Evolutionary conservation across 2,888 invertebrate genomes (phyloP), one percentile per base, ranked within the genome.

Genomic region (Protonemura montana): DNA sequence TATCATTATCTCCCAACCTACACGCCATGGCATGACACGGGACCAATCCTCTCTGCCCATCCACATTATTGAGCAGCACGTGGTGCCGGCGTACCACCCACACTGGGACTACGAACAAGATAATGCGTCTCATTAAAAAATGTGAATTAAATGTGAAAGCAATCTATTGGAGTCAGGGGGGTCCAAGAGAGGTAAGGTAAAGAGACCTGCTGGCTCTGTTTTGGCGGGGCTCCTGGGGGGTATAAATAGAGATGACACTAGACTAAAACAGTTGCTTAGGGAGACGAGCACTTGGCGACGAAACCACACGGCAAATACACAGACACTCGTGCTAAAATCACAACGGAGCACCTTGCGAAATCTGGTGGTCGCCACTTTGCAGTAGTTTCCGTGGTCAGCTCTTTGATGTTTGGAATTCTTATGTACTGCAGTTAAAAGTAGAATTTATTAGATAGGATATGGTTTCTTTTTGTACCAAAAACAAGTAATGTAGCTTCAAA

Each of bases 211-310:
- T 59, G 3, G 59, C 59, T 59, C 16, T 81, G 81, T 29, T 81
- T 81, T 81, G 81, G 81, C 81, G 81, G 81, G 28, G 28, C 21
- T 81, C 81, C 59, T 81, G 30, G 29, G 29, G 29, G 28, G 81
- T 81, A 81, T 81, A 30, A 30, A 81, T 81, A 81, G 81, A 29
- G 30, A 30, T 81, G 81, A 59, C 59, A 59, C 16, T 59, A 10
- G 59, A 21, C 59, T 59, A 59, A 21, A 10, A 59, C 59, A 59
- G 59, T 59, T 59, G 13, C 59, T 10, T 2, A 10, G 59, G 10
- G 27, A n/a, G 28, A 25, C n/a, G 28, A 81, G 81, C 21, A 7
- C 30, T 81, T 81, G 81, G 81, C 81, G 81, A 81, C 81, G 29
- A 29, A 81, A 81, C 21, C 29, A 30, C 81, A n/a, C 35, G 35